Evolutionary conservation across 2,888 invertebrate species (phyloP).

Genomic region (Trachelus tabidus): DNA sequence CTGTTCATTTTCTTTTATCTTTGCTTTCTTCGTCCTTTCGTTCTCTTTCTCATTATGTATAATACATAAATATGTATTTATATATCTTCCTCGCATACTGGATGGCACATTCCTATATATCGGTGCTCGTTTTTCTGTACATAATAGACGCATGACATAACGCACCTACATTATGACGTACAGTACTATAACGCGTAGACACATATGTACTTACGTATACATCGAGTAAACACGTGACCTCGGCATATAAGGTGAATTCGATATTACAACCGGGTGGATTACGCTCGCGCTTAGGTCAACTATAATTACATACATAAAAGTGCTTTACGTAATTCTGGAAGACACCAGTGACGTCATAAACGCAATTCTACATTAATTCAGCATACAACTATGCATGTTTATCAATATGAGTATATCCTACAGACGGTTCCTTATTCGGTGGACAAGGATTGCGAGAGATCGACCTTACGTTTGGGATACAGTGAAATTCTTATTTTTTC

Average conservation of each 20-base stretch:
- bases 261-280: neutral
- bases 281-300: neutral
- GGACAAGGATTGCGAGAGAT: neutral
- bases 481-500: neutral
- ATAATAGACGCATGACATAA: slow-evolving; percentile 5
- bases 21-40: slow-evolving; percentile 16
- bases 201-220: neutral
- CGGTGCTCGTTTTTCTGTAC: slow-evolving; percentile 34
- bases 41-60: slow-evolving; percentile 13
- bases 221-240: neutral
- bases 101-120: slow-evolving; percentile 54
- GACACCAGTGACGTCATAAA: neutral
- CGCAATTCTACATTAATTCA: neutral
- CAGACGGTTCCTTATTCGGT: neutral
- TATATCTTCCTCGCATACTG: slow-evolving; percentile 43
- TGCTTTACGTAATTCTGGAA: neutral
- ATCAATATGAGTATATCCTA: neutral
- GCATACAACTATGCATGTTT: neutral
- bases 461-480: neutral
- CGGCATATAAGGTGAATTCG: neutral
- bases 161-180: neutral
- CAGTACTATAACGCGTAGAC: neutral
- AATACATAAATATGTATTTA: neutral
- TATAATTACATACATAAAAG: neutral
- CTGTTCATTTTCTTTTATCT: slow-evolving; percentile 23